Evolutionary conservation across 53 echinoderm and acorn worm species (phyloP).

Genomic region (Hippasteria phrygiana): DNA sequence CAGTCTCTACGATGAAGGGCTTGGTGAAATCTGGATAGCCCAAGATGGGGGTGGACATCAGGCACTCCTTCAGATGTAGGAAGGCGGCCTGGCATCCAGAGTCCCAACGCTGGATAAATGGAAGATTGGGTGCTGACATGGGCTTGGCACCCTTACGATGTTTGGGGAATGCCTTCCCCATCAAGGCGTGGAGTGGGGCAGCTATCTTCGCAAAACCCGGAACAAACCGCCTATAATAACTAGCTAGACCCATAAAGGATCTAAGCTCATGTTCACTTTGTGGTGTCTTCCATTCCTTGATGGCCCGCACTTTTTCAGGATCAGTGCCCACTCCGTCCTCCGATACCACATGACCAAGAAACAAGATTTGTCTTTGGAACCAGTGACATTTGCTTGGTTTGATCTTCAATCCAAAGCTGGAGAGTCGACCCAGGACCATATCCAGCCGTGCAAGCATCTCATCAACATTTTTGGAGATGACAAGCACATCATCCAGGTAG

Average conservation of each 20-base stretch:
- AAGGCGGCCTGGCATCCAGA: conserved; percentile 18
- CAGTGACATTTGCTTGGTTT: conserved; percentile 44
- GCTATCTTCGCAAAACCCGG: conserved; percentile 45
- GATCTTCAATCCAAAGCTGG: conserved; percentile 13
- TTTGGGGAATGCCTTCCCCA: neutral
- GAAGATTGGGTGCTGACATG: neutral
- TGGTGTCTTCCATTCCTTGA: conserved; percentile 15
- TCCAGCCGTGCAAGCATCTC: conserved; percentile 16
- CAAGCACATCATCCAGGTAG: conserved; percentile 44
- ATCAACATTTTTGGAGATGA: neutral
- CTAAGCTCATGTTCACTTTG: conserved; percentile 25
- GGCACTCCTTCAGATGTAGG: conserved; percentile 8
- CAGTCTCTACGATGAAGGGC: conserved; percentile 56
- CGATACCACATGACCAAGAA: conserved; percentile 48
- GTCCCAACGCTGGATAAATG: neutral
- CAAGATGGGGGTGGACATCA: conserved; percentile 63
- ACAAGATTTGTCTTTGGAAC: neutral
- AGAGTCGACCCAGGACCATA: neutral
- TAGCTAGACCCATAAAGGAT: conserved; percentile 32
- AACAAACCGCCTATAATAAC: conserved; percentile 48
- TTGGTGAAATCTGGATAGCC: conserved; percentile 57
- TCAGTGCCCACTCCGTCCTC: conserved; percentile 10
- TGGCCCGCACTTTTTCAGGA: conserved; percentile 40
- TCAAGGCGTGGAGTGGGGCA: conserved; percentile 15
- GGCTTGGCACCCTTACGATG: neutral